Evolutionary conservation across 1,140 invertebrate species (phyloP), one percentile per base, ranked within the genome.

Genomic region (Paraescarpia echinospica): DNA sequence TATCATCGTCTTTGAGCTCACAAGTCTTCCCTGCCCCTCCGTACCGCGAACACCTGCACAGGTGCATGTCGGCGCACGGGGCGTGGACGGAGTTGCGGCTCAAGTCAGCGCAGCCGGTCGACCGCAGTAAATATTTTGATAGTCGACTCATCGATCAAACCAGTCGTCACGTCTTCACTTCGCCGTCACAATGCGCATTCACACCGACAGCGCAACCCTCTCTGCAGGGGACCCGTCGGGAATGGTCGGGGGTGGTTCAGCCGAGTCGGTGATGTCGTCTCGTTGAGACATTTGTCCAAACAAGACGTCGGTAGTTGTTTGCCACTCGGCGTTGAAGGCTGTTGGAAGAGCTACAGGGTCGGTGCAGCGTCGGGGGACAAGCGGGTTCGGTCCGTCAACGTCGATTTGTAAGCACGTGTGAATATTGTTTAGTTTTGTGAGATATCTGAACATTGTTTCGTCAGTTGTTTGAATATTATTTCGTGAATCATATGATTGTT

Each of bases 171-270:
- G 59, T 77, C 22, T 18, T 77, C 0, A 18, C 22, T 22, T 77
- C 59, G 59, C 59, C 59, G 59, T 77, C 59, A 77, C 59, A 77
- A 77, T 77, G 59, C 59, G 59, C 59, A 77, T 77, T 77, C 59
- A 77, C 59, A 77, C 59, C 8, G 27, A 6, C 59, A 31, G 59
- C 59, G 59, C 59, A 77, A 77, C 59, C 59, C 59, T 27, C 59
- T 77, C 59, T 2, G 27, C 59, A 18, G 59, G 59, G 59, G 12
- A 12, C 27, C 59, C 12, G 59, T 27, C 59, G 59, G 59, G 59
- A 77, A 77, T 77, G 59, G 59, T 77, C 59, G 59, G 59, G 59
- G 59, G 59, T 77, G 4, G 59, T 77, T 77, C 12, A 77, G 59
- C 59, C 59, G 59, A 77, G 27, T 77, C 59, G 59, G 59, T 14